Evolutionary conservation across 1,140 invertebrate genomes (phyloP).

Genomic region (Calliphora vicina): DNA sequence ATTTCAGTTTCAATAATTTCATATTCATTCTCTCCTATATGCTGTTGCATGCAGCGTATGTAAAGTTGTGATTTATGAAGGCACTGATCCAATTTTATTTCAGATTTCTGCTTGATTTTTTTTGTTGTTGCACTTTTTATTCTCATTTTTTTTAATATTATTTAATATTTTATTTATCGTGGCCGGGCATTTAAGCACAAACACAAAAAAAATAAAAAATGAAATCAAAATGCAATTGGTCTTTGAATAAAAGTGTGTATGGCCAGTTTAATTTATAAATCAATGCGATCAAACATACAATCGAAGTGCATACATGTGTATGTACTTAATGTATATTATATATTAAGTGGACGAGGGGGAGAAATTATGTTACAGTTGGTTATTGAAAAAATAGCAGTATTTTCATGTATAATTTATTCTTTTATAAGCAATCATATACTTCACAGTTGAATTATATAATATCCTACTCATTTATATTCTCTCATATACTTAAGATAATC

Average conservation of each 20-base stretch:
- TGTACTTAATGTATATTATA: no score
- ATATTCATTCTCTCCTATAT: not conserved
- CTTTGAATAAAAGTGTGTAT: not conserved
- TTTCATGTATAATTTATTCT: no score
- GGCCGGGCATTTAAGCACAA: not conserved
- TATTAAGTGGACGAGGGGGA: not conserved
- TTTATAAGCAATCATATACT: no score
- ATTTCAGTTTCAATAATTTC: slow-evolving; percentile 10
- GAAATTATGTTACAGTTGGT: not conserved
- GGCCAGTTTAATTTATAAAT: slow-evolving; percentile 19
- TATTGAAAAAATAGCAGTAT: not conserved
- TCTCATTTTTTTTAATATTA: no score
- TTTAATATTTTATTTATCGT: no score
- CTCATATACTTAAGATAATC: no score
- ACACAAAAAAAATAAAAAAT: not conserved
- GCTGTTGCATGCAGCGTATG: not conserved
- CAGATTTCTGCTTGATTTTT: not conserved
- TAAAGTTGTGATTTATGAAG: slow-evolving; percentile 31
- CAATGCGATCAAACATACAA: not conserved
- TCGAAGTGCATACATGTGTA: not conserved
- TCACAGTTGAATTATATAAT: no score
- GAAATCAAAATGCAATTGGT: not conserved
- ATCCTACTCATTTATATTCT: no score
- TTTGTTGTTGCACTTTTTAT: not conserved
- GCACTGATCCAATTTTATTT: slow-evolving; percentile 18